A percentile compares a stretch with the other conserved stretches of the same genome.
Conservation (phyloP, 2,888 invertebrate species). For the Andrena trimmerana region DNA sequence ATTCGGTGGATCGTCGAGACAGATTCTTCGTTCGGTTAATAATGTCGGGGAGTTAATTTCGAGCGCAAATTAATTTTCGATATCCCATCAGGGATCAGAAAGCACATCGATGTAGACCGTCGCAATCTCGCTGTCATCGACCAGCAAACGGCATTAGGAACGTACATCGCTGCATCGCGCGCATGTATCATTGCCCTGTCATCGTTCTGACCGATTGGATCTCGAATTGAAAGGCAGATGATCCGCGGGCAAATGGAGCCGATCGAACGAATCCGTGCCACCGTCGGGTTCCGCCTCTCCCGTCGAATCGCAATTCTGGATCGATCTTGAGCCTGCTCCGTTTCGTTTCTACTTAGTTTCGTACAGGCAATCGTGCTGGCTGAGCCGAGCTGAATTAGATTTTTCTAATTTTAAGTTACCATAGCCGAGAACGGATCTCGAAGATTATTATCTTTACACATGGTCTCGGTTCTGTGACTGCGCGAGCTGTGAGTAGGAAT, state of each 20-base stretch:
- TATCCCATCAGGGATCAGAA: conserved; percentile 18
- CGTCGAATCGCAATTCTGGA: conserved; percentile 1
- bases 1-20: background rate
- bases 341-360: background rate
- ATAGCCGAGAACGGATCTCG: no score
- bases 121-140: conserved; percentile 54
- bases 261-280: conserved; percentile 23
- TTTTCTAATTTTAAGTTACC: background rate
- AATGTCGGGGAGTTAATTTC: background rate
- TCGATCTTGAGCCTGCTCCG: conserved; percentile 1
- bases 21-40: background rate
- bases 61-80: conserved; percentile 28
- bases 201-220: conserved; percentile 59
- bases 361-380: background rate
- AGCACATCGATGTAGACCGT: conserved; percentile 40
- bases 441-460: no score
- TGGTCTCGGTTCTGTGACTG: no score
- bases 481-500: no score
- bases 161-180: conserved; percentile 13
- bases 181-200: conserved; percentile 57
- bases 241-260: conserved; percentile 41
- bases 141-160: conserved; percentile 51
- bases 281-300: conserved; percentile 1
- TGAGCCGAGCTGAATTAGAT: background rate
- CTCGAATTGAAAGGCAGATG: conserved; percentile 57